Conservation (phyloP, 2,113 vertebrate species). For the Sterrhoptilus dennistouni region DNA sequence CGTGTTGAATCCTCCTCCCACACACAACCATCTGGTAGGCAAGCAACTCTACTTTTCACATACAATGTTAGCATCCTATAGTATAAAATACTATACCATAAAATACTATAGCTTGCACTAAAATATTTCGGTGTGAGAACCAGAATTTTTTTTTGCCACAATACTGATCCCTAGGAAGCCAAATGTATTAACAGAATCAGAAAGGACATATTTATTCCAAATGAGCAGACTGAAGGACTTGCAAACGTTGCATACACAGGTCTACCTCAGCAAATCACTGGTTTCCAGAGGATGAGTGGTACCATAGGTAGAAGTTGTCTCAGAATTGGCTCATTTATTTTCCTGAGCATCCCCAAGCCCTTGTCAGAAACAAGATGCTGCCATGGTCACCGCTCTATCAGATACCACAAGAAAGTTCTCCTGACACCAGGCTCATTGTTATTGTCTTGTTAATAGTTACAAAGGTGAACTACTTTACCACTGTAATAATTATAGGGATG, state of each 20-base stretch:
- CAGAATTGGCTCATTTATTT: not conserved
- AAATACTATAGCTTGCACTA: not conserved
- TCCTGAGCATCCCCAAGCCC: not conserved
- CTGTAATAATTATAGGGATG: not conserved
- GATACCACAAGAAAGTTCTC: not conserved
- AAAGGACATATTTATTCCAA: not conserved
- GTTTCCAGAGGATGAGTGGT: not conserved
- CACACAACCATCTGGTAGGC: fast-evolving
- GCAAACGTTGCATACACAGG: not conserved
- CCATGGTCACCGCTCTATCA: not conserved
- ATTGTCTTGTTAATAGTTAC: not conserved
- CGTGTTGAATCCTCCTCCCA: fast-evolving
- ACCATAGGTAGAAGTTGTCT: not conserved
- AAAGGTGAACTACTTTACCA: not conserved
- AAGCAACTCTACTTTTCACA: not conserved
- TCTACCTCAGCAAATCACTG: not conserved
- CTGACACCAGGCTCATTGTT: not conserved
- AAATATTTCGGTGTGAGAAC: not conserved
- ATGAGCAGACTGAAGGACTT: not conserved
- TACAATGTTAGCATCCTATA: not conserved
- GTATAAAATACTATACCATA: not conserved
- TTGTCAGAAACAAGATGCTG: not conserved
- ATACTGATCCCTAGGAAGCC: not conserved
- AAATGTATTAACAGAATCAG: not conserved
- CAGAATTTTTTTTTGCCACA: not conserved